Evolutionary conservation across 1,140 invertebrate species (phyloP).

Genomic region (Neodiprion virginianus): DNA sequence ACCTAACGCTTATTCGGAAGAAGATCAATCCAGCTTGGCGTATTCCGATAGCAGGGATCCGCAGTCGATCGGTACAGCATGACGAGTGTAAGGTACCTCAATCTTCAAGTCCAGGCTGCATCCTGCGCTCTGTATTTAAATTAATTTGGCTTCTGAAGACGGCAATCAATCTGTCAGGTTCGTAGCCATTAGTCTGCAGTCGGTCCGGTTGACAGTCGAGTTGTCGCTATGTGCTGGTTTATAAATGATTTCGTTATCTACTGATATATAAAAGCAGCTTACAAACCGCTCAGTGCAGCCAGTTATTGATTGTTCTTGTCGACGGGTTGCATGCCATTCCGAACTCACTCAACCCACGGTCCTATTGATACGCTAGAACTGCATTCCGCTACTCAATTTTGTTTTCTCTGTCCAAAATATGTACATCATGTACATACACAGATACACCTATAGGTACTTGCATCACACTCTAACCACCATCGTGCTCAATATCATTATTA

Average conservation of each 20-base stretch:
- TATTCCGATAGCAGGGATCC: too few species aligned
- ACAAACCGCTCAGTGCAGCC: conserved; percentile 16
- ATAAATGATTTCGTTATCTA: conserved; percentile 43
- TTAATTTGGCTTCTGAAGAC: conserved; percentile 17
- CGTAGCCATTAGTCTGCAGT: conserved; percentile 30
- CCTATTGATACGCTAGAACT: too few species aligned
- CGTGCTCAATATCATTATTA: too few species aligned
- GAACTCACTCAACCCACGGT: background rate
- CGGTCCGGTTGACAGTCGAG: conserved; percentile 31
- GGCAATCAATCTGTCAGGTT: background rate
- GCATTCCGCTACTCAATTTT: background rate
- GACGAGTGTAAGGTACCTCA: too few species aligned
- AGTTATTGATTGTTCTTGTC: conserved; percentile 35
- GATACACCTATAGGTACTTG: background rate
- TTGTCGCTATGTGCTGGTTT: conserved; percentile 31
- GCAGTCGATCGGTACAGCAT: too few species aligned
- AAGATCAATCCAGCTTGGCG: too few species aligned
- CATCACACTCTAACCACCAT: too few species aligned
- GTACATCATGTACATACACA: background rate
- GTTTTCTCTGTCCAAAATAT: background rate
- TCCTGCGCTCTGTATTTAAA: background rate
- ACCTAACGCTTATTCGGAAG: too few species aligned
- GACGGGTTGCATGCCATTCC: conserved; percentile 12
- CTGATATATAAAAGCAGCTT: conserved; percentile 25
- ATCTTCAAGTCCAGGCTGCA: too few species aligned